Base-by-base conservation (phyloP, 2,888 invertebrate genomes). In the Chydorus sphaericus region DNA sequence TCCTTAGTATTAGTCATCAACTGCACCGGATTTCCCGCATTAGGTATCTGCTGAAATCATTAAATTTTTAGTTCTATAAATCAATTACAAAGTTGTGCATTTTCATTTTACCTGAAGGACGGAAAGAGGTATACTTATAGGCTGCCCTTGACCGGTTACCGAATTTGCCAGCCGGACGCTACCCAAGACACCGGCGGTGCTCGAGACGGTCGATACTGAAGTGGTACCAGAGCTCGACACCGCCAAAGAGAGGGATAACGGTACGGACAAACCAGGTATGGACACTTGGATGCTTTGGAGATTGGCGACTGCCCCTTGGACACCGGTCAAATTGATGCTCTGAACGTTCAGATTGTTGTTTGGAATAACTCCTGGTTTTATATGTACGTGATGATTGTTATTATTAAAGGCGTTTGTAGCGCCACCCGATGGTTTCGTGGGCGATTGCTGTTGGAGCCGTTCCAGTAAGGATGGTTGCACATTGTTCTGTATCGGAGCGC, bases 191-290 rank as follows among this genome's bases (percentile, higher is more conserved):
- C 38, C 38, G 8, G 37, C 28, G 8, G 36, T 38, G 5, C 29
- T 28, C 14, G 38, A 26, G 16, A 38, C 38, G 10, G 53, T 38
- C 11, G 23, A 29, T 14, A 28, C 26, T 7, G 44, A 1, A 14
- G 53, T 53, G 38, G 26, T 36, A n/a, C 37, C 23, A 37, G 20
- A 26, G 5, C 37, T 33, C 31, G 31, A 29, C 4, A 53, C 53
- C 6, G 37, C 53, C 38, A 53, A 28, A 23, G 53, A 53, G 28
- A 85, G 72, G 52, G 88, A 87, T 63, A 89, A 86, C 4, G 88
- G 87, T 62, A 87, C 86, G n/a, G 86, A 78, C 56, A 89, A 77
- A 38, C 86, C 87, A 11, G 87, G 85, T 64, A 89, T 80, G 67
- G 88, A 88, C 50, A 85, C 81, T 73, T 85, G 83, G 55, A 85